Base-by-base conservation (phyloP, 2,797 vertebrate genomes). In the Labeo calbasu region DNA sequence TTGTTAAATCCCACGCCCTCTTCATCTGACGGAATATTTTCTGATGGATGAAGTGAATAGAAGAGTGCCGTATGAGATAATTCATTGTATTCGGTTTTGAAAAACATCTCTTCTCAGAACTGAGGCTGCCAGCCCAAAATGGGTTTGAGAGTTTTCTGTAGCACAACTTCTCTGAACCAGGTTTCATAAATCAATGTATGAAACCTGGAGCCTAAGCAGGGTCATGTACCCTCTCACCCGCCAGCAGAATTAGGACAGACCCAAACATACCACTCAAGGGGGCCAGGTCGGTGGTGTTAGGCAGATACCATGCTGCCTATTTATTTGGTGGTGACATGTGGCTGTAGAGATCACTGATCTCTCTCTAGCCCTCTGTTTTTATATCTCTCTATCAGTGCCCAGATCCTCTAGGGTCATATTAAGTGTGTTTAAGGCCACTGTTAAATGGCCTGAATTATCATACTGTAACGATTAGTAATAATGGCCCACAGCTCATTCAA, bases 361-460 rank as follows among this genome's bases (percentile, higher is more conserved):
- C 72, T 36, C 70, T 80, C 51, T 81, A 63, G 77, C 76, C 71
- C 69, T 76, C 23, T 71, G 53, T 50, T 80, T 86, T 61, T 73
- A 40, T 79, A 66, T 84, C 70, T 85, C 80, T 83, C 72, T 40
- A 86, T 83, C 82, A 86, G 88, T 53, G 43, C 48, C 19, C 61
- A 53, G 57, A 17, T 65, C 77, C 81, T 81, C 86, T 78, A 78
- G 88, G 83, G 89, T 81, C 86, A 88, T 77, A 87, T 90, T 86
- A 88, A 85, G 82, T 84, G 88, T 78, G 71, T 85, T 81, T 79
- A 86, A 86, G 73, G 83, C 40, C 69, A 86, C 86, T 72, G 84
- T 88, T 88, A 86, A 87, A 83, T 86, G 71, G 75, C 77, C 61
- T 79, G 82, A 88, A 89, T 89, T 86, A 88, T 86, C 83, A 83